These are phyloP conservation scores for Tribolium castaneum DNA, from an alignment of 1,140 invertebrate species.

Conservation along the genomic window DNA sequence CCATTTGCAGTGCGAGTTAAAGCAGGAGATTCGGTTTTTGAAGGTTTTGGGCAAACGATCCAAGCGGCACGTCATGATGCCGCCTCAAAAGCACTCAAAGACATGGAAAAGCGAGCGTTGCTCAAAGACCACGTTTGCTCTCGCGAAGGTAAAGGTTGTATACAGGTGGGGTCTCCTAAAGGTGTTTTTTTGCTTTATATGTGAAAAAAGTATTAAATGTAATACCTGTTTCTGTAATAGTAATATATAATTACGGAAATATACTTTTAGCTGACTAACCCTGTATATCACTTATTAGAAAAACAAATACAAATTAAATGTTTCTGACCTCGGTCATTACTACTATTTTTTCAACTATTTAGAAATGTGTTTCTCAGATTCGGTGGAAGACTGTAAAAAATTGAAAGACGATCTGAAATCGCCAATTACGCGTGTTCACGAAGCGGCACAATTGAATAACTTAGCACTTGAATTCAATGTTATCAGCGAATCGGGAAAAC, in stretches of 20 bases:
- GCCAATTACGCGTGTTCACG: conserved; percentile 55
- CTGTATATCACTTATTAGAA: too few relatives aligned
- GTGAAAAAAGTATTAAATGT: too few relatives aligned
- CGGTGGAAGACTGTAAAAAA: conserved; percentile 46
- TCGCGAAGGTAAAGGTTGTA: background rate
- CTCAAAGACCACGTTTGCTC: background rate
- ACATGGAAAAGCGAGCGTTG: background rate
- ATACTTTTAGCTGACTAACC: too few relatives aligned
- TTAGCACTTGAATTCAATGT: conserved; percentile 53
- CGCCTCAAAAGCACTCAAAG: conserved; percentile 53
- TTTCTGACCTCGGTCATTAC: too few relatives aligned
- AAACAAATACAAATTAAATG: too few relatives aligned
- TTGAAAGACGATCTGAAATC: conserved; percentile 53
- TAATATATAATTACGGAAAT: too few relatives aligned
- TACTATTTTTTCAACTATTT: background rate
- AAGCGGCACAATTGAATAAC: conserved; percentile 51
- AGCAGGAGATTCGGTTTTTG: conserved; percentile 51
- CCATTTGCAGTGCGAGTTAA: conserved; percentile 54
- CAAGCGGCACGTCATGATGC: conserved; percentile 57
- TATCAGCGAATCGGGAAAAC: conserved; percentile 50
- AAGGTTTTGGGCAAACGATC: conserved; percentile 52
- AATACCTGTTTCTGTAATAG: too few relatives aligned
- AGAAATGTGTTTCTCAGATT: background rate
- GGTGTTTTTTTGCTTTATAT: too few relatives aligned
- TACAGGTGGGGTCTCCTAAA: too few relatives aligned